Evolutionary conservation across 1,140 invertebrate species (phyloP), one percentile per base, ranked within the genome.

Genomic region (Linepithema humile): DNA sequence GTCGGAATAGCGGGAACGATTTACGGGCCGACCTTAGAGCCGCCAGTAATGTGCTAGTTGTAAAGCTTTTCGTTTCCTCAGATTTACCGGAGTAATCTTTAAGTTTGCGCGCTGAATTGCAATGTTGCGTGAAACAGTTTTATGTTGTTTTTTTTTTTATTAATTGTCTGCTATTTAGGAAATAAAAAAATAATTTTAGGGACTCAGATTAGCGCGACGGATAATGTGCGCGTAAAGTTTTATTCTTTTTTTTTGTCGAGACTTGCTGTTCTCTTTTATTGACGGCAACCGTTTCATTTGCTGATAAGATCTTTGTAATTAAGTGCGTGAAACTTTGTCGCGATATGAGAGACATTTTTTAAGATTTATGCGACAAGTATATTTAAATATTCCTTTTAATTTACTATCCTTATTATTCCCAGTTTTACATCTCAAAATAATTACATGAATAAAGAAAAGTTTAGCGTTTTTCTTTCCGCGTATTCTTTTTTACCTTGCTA

Each of bases 201-300:
- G 7, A 60, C 29, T 50, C 20, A 50, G 59, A 53, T 65, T 65
- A 50, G 23, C n/a, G 57, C n/a, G 20, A 20, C 55, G 55, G 32
- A 60, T 74, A 40, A 74, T 9, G 74, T 40, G 74, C 55, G 23
- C 40, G 59, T 65, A 50, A 77, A 77, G 38, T 60, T 65, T 77
- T 29, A 29, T 65, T 50, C n/a, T n/a, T n/a, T n/a, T 78, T 15
- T 26, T 78, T 26, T 20, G n/a, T 69, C 48, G n/a, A 35, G 15
- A 48, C 15, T 78, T 53, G 26, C 29, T 45, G n/a, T n/a, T 40
- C 17, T 1, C 26, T 78, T 65, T 77, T 55, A 69, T 78, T 65
- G 20, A 15, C 20, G 35, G 15, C 43, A 50, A 17, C 26, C 12
- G 20, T 50, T 48, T n/a, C 3, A 6, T 29, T 50, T 67, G 35